Conservation (phyloP, 2,888 invertebrate genomes). For the Parnassius smintheus region DNA sequence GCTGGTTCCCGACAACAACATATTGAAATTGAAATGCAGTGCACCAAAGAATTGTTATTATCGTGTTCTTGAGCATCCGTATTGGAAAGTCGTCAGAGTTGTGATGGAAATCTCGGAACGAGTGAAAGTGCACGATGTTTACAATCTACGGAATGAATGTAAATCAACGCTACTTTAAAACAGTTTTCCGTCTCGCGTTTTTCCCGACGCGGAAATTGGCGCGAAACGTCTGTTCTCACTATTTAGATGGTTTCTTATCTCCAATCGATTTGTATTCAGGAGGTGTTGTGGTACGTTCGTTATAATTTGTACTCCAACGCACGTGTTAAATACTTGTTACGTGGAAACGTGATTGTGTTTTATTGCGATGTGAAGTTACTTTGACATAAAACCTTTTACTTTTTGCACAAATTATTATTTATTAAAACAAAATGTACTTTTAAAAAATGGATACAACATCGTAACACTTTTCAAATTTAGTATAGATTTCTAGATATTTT, state of each 20-base stretch:
- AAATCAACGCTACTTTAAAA: conserved; percentile 34
- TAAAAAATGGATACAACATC: too few species aligned
- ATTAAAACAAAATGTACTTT: not conserved
- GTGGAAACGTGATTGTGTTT: conserved; percentile 30
- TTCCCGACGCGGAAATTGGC: conserved; percentile 58
- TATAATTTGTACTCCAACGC: conserved; percentile 34
- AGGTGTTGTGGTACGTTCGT: conserved; percentile 31
- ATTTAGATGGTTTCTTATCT: conserved; percentile 43
- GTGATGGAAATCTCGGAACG: conserved; percentile 63
- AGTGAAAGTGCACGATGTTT: conserved; percentile 50
- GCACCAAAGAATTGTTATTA: conserved; percentile 43
- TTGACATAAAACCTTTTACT: not conserved
- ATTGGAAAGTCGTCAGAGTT: conserved; percentile 71
- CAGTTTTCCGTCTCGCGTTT: conserved; percentile 54
- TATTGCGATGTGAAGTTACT: not conserved
- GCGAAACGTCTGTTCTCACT: conserved; percentile 38
- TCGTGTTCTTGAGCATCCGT: conserved; percentile 48
- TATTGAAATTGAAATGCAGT: too few species aligned
- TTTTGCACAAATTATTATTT: not conserved
- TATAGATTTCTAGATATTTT: too few species aligned
- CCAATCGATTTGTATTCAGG: conserved; percentile 39
- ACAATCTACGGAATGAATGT: conserved; percentile 33
- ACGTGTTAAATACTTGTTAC: conserved; percentile 32
- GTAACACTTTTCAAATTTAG: not conserved
- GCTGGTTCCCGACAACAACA: too few species aligned